Conservation (phyloP, 1,140 invertebrate genomes). For the Drosophila fuyamai region DNA sequence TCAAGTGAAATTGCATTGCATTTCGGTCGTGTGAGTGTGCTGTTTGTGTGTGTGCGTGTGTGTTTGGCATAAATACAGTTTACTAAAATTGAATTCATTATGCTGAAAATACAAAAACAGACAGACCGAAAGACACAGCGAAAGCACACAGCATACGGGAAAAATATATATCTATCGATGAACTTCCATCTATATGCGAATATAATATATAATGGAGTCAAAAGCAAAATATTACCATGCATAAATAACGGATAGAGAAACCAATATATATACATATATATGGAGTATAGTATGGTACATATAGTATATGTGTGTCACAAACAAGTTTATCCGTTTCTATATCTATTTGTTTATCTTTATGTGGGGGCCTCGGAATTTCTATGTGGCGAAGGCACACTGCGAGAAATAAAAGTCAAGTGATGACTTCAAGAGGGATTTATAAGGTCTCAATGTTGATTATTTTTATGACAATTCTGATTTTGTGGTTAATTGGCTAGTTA, state of each 20-base stretch:
- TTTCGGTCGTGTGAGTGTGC: neutral
- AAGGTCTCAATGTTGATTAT: no score
- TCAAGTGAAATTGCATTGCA: constrained; percentile 27
- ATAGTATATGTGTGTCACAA: constrained; percentile 27
- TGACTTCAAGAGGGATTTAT: no score
- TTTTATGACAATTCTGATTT: neutral
- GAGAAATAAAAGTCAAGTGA: neutral
- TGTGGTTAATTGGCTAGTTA: no score
- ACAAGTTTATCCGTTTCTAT: constrained; percentile 50
- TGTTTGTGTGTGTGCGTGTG: neutral
- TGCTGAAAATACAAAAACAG: constrained; percentile 46
- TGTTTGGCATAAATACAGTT: constrained; percentile 39
- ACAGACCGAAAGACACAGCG: constrained; percentile 13
- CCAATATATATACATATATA: neutral
- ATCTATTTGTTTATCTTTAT: constrained; percentile 52
- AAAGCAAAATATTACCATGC: constrained; percentile 56
- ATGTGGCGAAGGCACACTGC: constrained; percentile 5
- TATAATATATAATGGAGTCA: constrained; percentile 43
- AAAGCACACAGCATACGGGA: constrained; percentile 18
- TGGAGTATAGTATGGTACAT: neutral
- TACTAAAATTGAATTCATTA: constrained; percentile 58
- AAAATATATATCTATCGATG: constrained; percentile 33
- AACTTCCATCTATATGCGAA: constrained; percentile 21
- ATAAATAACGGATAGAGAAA: constrained; percentile 39
- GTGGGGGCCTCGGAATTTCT: constrained; percentile 9